Evolutionary conservation across 2,888 invertebrate species (phyloP), one percentile per base, ranked within the genome.

Genomic region (Eupithecia vulgata): DNA sequence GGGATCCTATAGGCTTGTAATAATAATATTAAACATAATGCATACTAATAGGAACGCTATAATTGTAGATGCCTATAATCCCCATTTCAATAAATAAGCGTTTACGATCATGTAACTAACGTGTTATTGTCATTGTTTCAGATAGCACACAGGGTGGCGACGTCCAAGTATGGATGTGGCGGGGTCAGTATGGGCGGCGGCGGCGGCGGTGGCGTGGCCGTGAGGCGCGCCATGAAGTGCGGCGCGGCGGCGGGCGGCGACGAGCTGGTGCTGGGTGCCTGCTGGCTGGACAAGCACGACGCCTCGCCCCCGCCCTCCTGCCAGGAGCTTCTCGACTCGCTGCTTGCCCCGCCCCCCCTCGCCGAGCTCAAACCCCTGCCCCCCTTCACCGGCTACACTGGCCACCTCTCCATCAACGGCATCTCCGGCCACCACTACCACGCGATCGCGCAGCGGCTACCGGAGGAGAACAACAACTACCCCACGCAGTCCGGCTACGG

Each of bases 341-440:
- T 95, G 40, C 95, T 96, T 61, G 95, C 95, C 61, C 95, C 95
- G 59, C 95, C 96, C 65, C 96, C 96, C 68, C 95, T 98, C 77
- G 97, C 98, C 48, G 98, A 98, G 85, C 94, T 98, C 78, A 98
- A 98, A 87, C 93, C 94, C 13, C 93, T 98, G 81, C 98, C 98
- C 6, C 98, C 98, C 7, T 98, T 98, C 89, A 97, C 97, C 64
- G 97, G 97, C 40, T 97, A 97, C 91, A 97, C 98, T 25, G 97
- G 97, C 1, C 97, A 98, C 84, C 93, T 98, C 75, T 97, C 97
- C 81, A 98, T 98, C 89, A 98, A 98, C 91, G 97, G 97, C 71
- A 97, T 98, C 83, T 97, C 97, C 70, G 98, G 98, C 1, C 97
- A 97, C 87, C 98, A 98, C 87, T 98, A 97, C 88, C 97, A 98